Conservation (phyloP, 2,113 vertebrate genomes). For the Sander vitreus region DNA sequence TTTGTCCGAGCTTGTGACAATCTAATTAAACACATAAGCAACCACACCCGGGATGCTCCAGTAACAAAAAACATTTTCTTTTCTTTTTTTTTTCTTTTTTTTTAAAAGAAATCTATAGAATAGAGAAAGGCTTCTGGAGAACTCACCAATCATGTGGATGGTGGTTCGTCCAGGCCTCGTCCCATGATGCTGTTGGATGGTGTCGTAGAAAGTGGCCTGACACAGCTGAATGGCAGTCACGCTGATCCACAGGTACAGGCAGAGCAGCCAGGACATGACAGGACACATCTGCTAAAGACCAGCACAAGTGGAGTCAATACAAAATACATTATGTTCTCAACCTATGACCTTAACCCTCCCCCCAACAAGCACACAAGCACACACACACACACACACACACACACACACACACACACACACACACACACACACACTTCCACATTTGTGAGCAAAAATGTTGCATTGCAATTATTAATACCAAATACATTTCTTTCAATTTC, state of each 20-base stretch:
- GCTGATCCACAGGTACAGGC: slow-evolving; percentile 93
- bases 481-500: background rate
- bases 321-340: slow-evolving; percentile 53
- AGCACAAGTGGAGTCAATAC: slow-evolving; percentile 72
- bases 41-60: slow-evolving; percentile 13
- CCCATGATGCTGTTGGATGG: slow-evolving; percentile 93
- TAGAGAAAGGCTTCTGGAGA: background rate
- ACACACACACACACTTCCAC: background rate
- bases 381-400: background rate
- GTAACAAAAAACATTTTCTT: background rate
- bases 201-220: slow-evolving; percentile 94
- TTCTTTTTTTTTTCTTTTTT: background rate
- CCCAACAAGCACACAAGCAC: background rate
- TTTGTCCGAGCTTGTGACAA: slow-evolving; percentile 33
- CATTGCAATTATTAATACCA: background rate
- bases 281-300: slow-evolving; percentile 90
- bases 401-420: slow-evolving; percentile 17
- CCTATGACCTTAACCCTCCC: slow-evolving; percentile 33
- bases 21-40: slow-evolving; percentile 41
- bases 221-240: slow-evolving; percentile 91
- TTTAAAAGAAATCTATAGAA: background rate
- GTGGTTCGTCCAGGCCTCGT: slow-evolving; percentile 91
- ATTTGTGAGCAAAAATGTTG: background rate
- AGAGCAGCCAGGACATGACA: slow-evolving; percentile 97
- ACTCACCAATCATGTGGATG: slow-evolving; percentile 83